phyloP scores from a whole-genome alignment of 2,888 invertebrate genomes.

The Microchrysa polita region DNA sequence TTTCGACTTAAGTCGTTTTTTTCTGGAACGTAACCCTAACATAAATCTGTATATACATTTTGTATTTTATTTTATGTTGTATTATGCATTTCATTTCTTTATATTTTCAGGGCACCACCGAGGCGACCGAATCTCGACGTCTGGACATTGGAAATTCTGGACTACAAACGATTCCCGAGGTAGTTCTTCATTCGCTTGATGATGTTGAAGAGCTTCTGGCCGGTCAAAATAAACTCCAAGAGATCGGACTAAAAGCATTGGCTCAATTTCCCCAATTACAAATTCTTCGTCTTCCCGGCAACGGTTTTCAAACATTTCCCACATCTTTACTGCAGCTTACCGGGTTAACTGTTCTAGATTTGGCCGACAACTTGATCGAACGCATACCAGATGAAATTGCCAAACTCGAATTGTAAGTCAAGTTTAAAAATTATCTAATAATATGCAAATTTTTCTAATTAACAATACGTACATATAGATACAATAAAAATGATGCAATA shows the following conservation, averaged over 20 bases:
- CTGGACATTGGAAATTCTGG: slow-evolving; percentile 53
- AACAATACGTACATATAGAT: too few species aligned
- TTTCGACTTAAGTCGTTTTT: too few species aligned
- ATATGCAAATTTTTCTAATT: background rate
- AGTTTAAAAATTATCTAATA: slow-evolving; percentile 37
- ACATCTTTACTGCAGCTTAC: slow-evolving; percentile 69
- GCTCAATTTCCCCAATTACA: slow-evolving; percentile 55
- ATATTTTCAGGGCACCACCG: slow-evolving; percentile 51
- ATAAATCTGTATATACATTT: too few species aligned
- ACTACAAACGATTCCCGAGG: slow-evolving; percentile 53
- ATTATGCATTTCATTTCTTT: slow-evolving; percentile 13
- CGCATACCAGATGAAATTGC: slow-evolving; percentile 73
- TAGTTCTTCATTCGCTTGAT: slow-evolving; percentile 52
- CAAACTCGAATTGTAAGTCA: slow-evolving; percentile 67
- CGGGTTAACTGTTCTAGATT: slow-evolving; percentile 72
- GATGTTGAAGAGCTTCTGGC: slow-evolving; percentile 55
- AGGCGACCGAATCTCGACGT: slow-evolving; percentile 50
- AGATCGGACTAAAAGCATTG: slow-evolving; percentile 53
- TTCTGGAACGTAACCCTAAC: too few species aligned
- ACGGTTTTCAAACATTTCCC: slow-evolving; percentile 71
- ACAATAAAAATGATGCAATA: slow-evolving; percentile 23
- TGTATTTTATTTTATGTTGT: too few species aligned
- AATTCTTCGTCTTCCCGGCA: slow-evolving; percentile 66
- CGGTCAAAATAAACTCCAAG: slow-evolving; percentile 54
- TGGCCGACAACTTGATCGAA: slow-evolving; percentile 74